A percentile compares a stretch with the other conserved stretches of the same genome.
These are phyloP conservation scores for Smutsia temminckii DNA, from an alignment of 2,797 vertebrate genomes.

Conservation along the genomic window DNA sequence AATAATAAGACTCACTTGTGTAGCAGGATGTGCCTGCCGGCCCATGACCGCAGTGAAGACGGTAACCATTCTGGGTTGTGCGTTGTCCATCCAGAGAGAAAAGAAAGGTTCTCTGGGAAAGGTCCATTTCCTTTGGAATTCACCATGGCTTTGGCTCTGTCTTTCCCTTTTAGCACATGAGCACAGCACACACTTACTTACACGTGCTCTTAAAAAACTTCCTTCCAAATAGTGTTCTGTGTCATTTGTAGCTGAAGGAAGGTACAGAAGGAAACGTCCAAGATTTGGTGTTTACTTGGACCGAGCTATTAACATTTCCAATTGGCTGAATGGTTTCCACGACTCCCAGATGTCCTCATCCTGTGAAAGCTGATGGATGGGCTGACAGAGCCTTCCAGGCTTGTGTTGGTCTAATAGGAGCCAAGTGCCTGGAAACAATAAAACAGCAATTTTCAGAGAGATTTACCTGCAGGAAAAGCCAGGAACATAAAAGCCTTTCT, in stretches of 20 bases:
- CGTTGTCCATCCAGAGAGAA: neutral
- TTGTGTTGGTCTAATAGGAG: slow-evolving; percentile 64
- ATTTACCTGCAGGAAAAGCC: slow-evolving; percentile 59
- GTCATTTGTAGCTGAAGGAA: neutral
- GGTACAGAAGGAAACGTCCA: neutral
- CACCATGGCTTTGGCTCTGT: neutral
- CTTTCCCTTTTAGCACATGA: neutral
- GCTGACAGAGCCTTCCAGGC: slow-evolving; percentile 64
- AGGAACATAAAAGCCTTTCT: slow-evolving; percentile 15
- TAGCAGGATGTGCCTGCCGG: neutral
- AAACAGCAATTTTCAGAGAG: slow-evolving; percentile 78
- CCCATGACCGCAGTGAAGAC: neutral
- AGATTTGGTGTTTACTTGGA: slow-evolving; percentile 7
- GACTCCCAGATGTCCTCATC: neutral
- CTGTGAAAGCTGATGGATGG: slow-evolving; percentile 59
- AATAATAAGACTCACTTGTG: neutral
- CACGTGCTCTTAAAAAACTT: neutral
- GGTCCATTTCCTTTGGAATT: neutral
- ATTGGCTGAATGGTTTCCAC: neutral
- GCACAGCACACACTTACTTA: neutral
- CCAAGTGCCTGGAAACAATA: slow-evolving; percentile 78
- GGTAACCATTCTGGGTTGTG: neutral
- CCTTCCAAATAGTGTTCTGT: neutral
- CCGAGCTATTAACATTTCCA: neutral
- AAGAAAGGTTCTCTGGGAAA: neutral